Percentiles rank a stretch among this genome's conserved stretches.
These are phyloP conservation scores for Alloscopus bannaensis DNA, from an alignment of 2,888 invertebrate genomes.

Conservation along the genomic window DNA sequence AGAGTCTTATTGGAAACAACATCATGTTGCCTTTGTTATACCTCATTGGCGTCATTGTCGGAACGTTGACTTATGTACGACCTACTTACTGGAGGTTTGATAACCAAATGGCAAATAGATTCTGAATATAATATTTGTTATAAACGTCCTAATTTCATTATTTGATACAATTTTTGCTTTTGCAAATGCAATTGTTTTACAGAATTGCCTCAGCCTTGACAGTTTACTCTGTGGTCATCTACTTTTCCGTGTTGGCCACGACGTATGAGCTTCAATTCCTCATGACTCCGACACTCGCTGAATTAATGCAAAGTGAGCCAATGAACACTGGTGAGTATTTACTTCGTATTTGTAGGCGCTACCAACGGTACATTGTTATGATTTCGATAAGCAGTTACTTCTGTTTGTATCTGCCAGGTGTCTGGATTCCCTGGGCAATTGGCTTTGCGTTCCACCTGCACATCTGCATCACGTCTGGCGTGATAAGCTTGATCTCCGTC, in stretches of 20 bases:
- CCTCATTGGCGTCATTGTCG: conserved; percentile 26
- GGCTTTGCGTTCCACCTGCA: conserved; percentile 54
- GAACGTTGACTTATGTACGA: conserved; percentile 34
- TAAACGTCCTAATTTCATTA: too few species aligned
- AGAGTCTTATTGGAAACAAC: conserved; percentile 36
- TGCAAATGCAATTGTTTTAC: not conserved
- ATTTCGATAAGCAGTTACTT: not conserved
- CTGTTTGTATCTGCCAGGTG: conserved; percentile 23
- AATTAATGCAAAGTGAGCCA: conserved; percentile 15
- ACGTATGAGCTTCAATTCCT: conserved; percentile 24
- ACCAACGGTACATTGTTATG: not conserved
- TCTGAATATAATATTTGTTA: too few species aligned
- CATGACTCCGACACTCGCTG: conserved; percentile 32
- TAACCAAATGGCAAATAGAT: not conserved
- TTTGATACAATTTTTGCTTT: not conserved
- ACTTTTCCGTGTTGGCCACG: conserved; percentile 41
- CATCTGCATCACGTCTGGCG: conserved; percentile 20
- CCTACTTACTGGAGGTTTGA: conserved; percentile 57
- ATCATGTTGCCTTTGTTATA: conserved; percentile 40
- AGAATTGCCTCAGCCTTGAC: conserved; percentile 44
- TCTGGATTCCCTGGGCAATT: conserved; percentile 54
- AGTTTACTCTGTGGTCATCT: conserved; percentile 24
- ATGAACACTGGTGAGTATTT: conserved; percentile 21
- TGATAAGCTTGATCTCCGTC: conserved; percentile 28
- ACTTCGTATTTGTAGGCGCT: not conserved